Base-by-base conservation (phyloP, 2,888 invertebrate genomes). In the Mesorhabditis sp. region DNA sequence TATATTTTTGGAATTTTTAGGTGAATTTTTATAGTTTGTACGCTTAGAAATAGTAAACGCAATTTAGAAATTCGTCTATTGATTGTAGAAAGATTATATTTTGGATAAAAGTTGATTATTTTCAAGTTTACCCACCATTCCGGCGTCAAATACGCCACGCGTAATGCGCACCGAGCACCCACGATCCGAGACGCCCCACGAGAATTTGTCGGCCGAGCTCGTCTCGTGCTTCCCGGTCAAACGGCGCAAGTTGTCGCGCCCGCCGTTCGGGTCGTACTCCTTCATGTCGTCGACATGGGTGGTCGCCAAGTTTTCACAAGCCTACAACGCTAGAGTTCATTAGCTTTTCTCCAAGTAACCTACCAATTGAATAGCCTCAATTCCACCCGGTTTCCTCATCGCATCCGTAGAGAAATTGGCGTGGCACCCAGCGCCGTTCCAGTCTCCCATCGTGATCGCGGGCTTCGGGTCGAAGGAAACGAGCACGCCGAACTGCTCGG, bases 371-470 rank as follows among this genome's bases (percentile, higher is more conserved):
- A 82, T 80, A 58, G 72, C 78, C 43, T 72, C 73, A 7, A 80
- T 50, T 10, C 82, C 82, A 5, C 79, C 80, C 4, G 74, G 72
- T 7, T 68, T 70, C 67, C 96, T 89, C 95, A 95, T 96, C 45
- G 90, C 89, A 86, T 91, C 90, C 0, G 95, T 96, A 10, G 95
- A 95, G 89, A 94, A 95, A 88, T 97, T 97, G 70, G 92, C 92
- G 86, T 96, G 95, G 0, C 94, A 95, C 0, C 96, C 96, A 66
- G 96, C 93, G 3, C 94, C 94, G 86, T 95, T 95, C 94, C 94
- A 95, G 86, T 93, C 92, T 28, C 82, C 82, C 74, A 74, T 77
- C n/a, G 79, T 82, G 44, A 77, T 66, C 65, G 68, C 64, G 43
- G 88, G 88, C 78, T 88, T 89, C 45, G 88, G 88, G 79, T 88